These are phyloP conservation scores for Alectura lathami DNA, from an alignment of 2,113 vertebrate genomes.

Conservation along the genomic window DNA sequence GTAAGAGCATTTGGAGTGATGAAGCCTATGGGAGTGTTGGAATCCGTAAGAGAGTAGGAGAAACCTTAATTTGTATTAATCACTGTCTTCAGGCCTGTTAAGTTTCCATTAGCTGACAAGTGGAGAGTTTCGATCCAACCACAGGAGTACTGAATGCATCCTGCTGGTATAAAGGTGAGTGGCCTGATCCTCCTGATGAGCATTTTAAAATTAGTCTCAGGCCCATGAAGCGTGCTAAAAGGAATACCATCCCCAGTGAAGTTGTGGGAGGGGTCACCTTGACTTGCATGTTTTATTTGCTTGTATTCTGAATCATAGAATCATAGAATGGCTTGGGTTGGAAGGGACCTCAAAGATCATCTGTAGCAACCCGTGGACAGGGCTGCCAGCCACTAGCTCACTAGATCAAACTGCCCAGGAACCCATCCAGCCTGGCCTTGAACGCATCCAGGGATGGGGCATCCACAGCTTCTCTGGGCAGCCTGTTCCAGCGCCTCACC, in stretches of 20 bases:
- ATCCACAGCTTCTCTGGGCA: no score
- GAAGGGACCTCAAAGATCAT: no score
- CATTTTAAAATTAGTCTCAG: neutral
- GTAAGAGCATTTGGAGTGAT: rapidly evolving
- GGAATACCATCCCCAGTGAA: neutral
- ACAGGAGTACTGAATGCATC: neutral
- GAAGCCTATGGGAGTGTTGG: neutral
- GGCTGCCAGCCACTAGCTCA: no score
- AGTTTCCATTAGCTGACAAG: neutral
- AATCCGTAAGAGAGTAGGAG: neutral
- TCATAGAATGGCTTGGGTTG: no score
- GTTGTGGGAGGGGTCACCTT: neutral
- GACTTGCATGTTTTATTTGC: neutral
- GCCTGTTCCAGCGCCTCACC: no score
- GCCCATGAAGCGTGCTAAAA: neutral
- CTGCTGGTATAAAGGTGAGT: neutral
- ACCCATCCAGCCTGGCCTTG: no score
- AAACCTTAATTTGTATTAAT: neutral
- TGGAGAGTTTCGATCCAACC: neutral
- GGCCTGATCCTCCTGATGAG: neutral
- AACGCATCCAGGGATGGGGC: no score
- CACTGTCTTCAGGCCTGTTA: neutral
- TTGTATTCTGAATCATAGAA: neutral
- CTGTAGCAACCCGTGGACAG: no score
- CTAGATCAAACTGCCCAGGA: no score